Evolutionary conservation across 2,113 vertebrate species (phyloP).

Genomic region (Alethe castanea): DNA sequence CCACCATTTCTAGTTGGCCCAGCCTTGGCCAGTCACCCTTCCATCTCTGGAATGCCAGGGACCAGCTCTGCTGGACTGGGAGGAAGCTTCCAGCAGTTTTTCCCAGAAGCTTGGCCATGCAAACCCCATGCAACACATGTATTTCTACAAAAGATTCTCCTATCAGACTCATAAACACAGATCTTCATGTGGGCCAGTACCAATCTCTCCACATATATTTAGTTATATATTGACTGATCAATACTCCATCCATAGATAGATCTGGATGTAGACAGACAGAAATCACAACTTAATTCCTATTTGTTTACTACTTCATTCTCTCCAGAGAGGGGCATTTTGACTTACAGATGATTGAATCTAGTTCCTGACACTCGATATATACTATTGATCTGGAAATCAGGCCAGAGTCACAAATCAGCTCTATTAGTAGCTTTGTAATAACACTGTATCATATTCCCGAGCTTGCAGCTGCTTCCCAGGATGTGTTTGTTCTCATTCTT

Average conservation of each 20-base stretch:
- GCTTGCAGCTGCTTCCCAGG: neutral
- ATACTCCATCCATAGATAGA: neutral
- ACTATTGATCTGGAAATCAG: neutral
- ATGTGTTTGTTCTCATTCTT: slow-evolving; percentile 12
- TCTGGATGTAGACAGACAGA: neutral
- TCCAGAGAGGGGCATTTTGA: neutral
- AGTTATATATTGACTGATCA: neutral
- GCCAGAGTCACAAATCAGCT: neutral
- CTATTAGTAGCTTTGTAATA: neutral
- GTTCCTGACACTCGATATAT: neutral
- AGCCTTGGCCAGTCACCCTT: neutral
- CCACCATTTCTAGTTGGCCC: neutral
- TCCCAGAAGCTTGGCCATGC: neutral
- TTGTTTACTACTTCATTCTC: neutral
- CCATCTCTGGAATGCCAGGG: neutral
- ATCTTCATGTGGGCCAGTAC: neutral
- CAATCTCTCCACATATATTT: neutral
- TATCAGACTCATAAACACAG: neutral
- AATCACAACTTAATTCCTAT: neutral
- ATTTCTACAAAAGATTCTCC: neutral
- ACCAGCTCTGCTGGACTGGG: neutral
- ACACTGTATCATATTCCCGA: neutral
- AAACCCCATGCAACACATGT: neutral
- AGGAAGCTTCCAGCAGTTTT: neutral
- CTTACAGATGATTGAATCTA: neutral